A percentile compares a stretch with the other conserved stretches of the same genome.
Evolutionary conservation across 2,113 vertebrate species (phyloP).

Genomic region (Rhea pennata): DNA sequence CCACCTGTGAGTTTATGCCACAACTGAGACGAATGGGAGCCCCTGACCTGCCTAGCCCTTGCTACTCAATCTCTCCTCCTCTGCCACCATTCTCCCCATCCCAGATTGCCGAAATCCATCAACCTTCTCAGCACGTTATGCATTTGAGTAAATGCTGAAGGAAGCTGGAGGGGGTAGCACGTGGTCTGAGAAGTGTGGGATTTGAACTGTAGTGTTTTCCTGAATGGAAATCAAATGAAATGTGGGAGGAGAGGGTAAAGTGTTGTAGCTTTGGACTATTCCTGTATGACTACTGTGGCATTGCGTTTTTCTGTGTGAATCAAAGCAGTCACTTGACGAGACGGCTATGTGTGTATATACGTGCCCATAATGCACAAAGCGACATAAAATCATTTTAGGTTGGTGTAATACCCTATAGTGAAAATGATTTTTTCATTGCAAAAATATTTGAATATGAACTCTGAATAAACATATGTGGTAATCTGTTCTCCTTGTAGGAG

Average conservation of each 20-base stretch:
- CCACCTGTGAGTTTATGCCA: neutral
- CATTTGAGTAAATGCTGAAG: neutral
- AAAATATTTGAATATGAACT: neutral
- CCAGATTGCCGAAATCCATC: neutral
- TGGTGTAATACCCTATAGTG: neutral
- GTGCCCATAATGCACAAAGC: neutral
- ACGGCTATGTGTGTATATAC: neutral
- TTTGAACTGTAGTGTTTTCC: neutral
- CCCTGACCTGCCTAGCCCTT: neutral
- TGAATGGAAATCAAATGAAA: neutral
- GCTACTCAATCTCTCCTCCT: neutral
- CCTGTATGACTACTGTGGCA: neutral
- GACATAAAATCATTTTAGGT: neutral
- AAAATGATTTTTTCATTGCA: neutral
- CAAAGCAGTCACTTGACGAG: neutral
- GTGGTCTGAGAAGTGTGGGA: neutral
- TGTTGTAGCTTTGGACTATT: neutral
- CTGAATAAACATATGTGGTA: neutral
- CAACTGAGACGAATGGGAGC: neutral
- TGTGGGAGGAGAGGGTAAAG: neutral
- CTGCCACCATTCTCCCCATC: fast-evolving
- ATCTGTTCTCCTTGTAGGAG: neutral
- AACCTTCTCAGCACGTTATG: neutral
- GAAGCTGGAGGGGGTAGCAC: neutral
- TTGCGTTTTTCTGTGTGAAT: neutral